Evolutionary conservation across 2,888 invertebrate species (phyloP), one percentile per base, ranked within the genome.

Genomic region (Hirtodrosophila histrioides): DNA sequence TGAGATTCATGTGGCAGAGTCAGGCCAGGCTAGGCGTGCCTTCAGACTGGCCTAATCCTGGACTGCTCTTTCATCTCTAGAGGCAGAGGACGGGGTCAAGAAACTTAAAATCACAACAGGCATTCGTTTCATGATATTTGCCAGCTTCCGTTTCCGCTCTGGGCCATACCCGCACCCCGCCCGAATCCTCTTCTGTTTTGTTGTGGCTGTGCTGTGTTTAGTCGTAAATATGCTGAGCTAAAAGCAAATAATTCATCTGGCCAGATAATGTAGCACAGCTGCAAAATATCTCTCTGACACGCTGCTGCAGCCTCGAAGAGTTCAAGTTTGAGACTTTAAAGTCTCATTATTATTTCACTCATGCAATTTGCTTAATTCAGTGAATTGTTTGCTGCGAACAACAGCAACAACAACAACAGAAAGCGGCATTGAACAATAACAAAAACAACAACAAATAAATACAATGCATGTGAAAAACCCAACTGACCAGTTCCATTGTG

Each of bases 1-100:
- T 88, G 87, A 75, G 84, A 82, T 83, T 88, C 84, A 86, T 83
- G 88, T 69, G 73, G 84, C 80, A 69, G 56, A 69, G 64, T 68
- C 55, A 36, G 49, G 35, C 37, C n/a, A 12, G 41, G 33, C 51
- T 71, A 31, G 58, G 85, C 80, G 80, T 81, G 86, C 78, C 62
- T 39, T 61, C 57, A 44, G 64, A 31, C 60, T 70, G 61, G 64
- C 65, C 81, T 75, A 80, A 81, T 80, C 85, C 85, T 57, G 31
- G 45, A 23, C 57, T 69, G 73, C 78, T 69, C 66, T 77, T 77
- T 76, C 73, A 73, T 75, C 77, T 76, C 53, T 40, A 35, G 31
- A 29, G 29, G 23, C 7, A 4, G 49, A 10, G n/a, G 35, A 27
- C 33, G 46, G 61, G 73, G 65, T 68, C 69, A 71, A 81, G 76